A percentile compares a stretch with the other conserved stretches of the same genome.
These are phyloP conservation scores for Platycnemis pennipes DNA, from an alignment of 2,888 invertebrate species.

Conservation along the genomic window DNA sequence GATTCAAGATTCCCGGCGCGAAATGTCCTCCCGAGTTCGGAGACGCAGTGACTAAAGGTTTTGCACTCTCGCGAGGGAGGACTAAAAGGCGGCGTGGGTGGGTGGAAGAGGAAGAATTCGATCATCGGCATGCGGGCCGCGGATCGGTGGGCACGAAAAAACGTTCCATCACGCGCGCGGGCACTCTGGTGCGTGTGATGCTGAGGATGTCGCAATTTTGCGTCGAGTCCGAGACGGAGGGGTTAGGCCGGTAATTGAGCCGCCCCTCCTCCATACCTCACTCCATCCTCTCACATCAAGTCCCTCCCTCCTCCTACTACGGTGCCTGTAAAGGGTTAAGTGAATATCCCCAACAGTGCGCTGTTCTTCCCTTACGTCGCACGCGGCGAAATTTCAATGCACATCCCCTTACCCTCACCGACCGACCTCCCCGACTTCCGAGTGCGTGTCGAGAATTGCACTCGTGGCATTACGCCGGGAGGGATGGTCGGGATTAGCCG, in stretches of 20 bases:
- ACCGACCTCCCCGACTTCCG: background rate
- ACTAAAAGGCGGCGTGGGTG: background rate
- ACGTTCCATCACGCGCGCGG: background rate
- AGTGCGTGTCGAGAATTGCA: background rate
- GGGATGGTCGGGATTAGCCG: background rate
- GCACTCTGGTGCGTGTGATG: background rate
- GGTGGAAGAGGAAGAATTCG: background rate
- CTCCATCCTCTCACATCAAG: background rate
- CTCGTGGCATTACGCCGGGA: background rate
- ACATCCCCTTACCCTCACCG: background rate
- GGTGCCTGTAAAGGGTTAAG: background rate
- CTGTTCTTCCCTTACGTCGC: background rate
- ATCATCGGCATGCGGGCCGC: background rate
- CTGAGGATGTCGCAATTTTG: background rate
- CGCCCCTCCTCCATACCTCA: background rate
- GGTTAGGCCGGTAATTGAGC: background rate
- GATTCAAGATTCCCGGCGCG: conserved; percentile 7
- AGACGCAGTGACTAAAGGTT: background rate
- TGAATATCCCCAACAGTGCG: background rate
- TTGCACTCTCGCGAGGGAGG: background rate
- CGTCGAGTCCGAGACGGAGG: background rate
- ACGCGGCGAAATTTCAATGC: background rate
- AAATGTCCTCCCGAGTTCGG: background rate
- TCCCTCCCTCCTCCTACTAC: background rate
- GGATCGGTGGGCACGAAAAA: background rate